Base-by-base conservation (phyloP, 2,113 vertebrate species). In the Copsychus sechellarum region DNA sequence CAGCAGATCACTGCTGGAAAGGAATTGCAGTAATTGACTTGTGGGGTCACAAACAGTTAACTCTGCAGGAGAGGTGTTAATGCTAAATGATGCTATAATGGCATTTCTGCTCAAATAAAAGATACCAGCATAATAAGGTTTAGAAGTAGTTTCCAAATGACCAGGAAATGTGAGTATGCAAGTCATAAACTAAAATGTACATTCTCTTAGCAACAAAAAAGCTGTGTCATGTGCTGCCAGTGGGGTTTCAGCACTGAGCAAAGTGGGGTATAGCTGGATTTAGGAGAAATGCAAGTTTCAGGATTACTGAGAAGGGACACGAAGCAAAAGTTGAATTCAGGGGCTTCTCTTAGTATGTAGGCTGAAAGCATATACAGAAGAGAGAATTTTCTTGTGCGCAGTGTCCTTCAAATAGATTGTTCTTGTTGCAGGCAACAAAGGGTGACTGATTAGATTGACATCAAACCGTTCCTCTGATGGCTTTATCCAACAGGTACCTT, bases 21-120 rank as follows among this genome's bases (percentile, higher is more conserved):
- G 60, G 72, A 93, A 86, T 86, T 81, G 43, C 21, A 43, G 64
- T 71, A 90, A 90, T 86, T 94, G 74, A 51, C 83, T 79, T 12
- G 61, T 67, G 57, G 62, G 73, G 83, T 81, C 65, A 80, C 62
- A 93, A 93, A 90, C 42, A 77, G 86, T 94, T 96, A 91, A 89
- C 65, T 93, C 91, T 42, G 88, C 80, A 45, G 90, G 90, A 88
- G 76, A 88, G 54, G 79, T 88, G 85, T 66, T 94, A 80, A 77
- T n/a, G 38, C 61, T 92, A 93, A 93, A 87, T 65, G 72, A 38
- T 65, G 57, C 33, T 76, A 25, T 76, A 76, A 85, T 89, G 78
- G 33, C 47, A 50, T 82, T 89, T 91, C 38, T 79, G 18, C 36
- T 90, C 57, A 76, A 85, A 74, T 74, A 83, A 83, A 78, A 56